phyloP scores from a whole-genome alignment of 2,888 invertebrate genomes.

The Dryadula phaetusa region DNA sequence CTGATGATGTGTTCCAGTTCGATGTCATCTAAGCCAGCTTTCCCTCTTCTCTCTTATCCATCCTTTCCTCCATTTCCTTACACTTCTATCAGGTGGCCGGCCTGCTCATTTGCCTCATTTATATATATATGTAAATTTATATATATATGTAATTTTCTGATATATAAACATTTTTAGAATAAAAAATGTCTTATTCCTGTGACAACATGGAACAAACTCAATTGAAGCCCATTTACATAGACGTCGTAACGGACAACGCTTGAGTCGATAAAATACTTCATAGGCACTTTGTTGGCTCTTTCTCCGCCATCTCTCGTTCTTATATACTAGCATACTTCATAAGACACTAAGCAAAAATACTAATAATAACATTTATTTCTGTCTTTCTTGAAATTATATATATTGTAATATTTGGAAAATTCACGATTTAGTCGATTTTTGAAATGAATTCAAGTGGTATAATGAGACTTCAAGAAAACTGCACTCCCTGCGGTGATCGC shows the following conservation, averaged over 20 bases:
- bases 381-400: no score
- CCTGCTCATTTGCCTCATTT: no score
- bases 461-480: slow-evolving; percentile 35
- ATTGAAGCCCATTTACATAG: slow-evolving; percentile 22
- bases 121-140: no score
- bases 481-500: slow-evolving; percentile 24
- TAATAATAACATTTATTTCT: no score
- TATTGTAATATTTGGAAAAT: neutral
- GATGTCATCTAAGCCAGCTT: no score
- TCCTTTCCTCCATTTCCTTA: no score
- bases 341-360: no score
- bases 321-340: no score
- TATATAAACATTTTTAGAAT: slow-evolving; percentile 6
- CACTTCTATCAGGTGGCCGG: no score
- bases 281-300: slow-evolving; percentile 1
- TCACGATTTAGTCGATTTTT: neutral
- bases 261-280: slow-evolving; percentile 12
- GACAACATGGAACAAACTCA: slow-evolving; percentile 26
- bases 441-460: slow-evolving; percentile 15
- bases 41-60: no score
- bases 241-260: slow-evolving; percentile 19
- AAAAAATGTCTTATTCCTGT: slow-evolving; percentile 13
- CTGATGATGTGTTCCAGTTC: no score
- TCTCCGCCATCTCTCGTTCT: no score
- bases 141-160: neutral